Evolutionary conservation across 2,888 invertebrate genomes (phyloP), one percentile per base, ranked within the genome.

Genomic region (Patella caerulea): DNA sequence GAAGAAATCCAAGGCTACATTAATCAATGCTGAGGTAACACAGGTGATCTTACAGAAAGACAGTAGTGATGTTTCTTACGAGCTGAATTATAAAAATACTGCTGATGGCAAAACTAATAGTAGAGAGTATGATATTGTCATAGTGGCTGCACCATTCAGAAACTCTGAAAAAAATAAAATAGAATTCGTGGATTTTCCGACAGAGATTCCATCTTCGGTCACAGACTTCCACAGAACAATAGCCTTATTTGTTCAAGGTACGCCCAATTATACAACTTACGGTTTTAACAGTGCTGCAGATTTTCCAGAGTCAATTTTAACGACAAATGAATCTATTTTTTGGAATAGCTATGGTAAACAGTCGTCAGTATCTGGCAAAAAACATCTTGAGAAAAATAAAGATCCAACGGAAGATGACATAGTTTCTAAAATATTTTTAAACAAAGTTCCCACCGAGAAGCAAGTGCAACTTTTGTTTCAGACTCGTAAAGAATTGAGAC

Each of bases 371-470:
- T 83, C 84, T 73, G 78, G 91, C 34, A 88, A 86, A 29, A 74
- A 82, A 45, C 79, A 83, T 19, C 76, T 80, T 11, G 83, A 82
- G 29, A 84, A 86, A 12, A 82, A 87, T 1, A 89, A 90, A 74
- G 79, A 83, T 19, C 72, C 76, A 14, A 71, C 79, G 29, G 81
- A 81, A 17, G 79, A 83, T 12, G 73, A 74, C 1, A 29, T 76
- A 45, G 92, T 94, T 5, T 94, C 93, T 92, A 94, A 94, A 90
- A 89, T 94, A 52, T 94, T 94, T 87, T 93, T 94, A 45, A 91
- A 92, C 72, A 82, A 90, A 59, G 89, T 91, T 29, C 88, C 94
- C 15, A 88, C 91, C 3, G 87, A 91, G n/a, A 84, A 90, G 59
- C 76, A 93, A 80, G 78, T 94, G 17, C 84, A 92, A 65, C 82